phyloP scores from a whole-genome alignment of 2,888 invertebrate species.

The Eudasyphora cyanicolor region DNA sequence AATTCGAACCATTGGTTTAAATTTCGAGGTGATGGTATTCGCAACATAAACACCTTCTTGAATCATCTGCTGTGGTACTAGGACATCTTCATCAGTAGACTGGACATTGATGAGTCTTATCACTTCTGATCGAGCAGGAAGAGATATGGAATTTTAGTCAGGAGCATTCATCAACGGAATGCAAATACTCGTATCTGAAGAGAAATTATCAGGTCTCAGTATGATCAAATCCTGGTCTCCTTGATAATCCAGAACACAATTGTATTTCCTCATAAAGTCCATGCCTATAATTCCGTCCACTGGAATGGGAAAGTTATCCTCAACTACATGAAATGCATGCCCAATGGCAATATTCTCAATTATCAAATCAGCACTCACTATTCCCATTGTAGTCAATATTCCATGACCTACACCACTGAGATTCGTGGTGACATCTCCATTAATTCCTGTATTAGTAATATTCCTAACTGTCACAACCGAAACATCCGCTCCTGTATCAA shows the following conservation, averaged over 20 bases:
- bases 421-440: neutral
- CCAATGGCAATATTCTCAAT: neutral
- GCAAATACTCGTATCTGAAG: neutral
- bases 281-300: slow-evolving; percentile 25
- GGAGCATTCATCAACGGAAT: slow-evolving; percentile 7
- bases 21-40: too few species aligned
- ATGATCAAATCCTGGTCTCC: neutral
- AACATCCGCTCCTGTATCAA: neutral
- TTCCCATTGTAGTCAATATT: too few species aligned
- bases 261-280: neutral
- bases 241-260: neutral
- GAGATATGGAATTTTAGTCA: neutral
- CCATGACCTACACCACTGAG: slow-evolving; percentile 10
- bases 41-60: neutral
- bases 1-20: neutral
- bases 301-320: slow-evolving; percentile 8
- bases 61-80: neutral
- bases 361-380: neutral
- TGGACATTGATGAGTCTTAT: neutral
- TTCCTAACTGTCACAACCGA: slow-evolving; percentile 1
- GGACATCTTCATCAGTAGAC: neutral
- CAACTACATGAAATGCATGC: slow-evolving; percentile 4
- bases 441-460: slow-evolving; percentile 7
- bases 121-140: neutral
- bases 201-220: neutral